Base-by-base conservation (phyloP, 53 echinoderm and acorn worm species). In the Holothuria leucospilota region DNA sequence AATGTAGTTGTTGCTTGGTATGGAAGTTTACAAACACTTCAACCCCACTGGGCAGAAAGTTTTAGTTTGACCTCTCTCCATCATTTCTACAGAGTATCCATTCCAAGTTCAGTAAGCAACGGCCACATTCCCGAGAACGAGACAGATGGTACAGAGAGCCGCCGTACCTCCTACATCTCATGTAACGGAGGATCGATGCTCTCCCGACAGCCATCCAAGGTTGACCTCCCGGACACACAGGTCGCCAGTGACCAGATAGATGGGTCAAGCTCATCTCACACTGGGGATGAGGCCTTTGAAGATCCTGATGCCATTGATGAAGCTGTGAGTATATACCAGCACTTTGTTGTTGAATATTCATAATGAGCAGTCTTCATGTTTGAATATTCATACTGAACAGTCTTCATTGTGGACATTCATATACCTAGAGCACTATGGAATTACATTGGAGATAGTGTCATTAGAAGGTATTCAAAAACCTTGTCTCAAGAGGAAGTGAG, bases 301-400 rank as follows among this genome's bases (percentile, higher is more conserved):
- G 98, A 98, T 80, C 93, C 95, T 4, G 98, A 98, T 88, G 93
- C 95, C 13, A 88, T 89, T 0, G 98, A 98, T 69, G 98, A 98
- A 87, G 98, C 89, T 38, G 97, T 98, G 92, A 95, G 98, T 90
- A 27, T 3, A 34, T 15, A 56, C 56, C 15, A 18, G 20, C 0
- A n/a, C 18, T 15, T 52, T 13, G 26, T 52, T 26, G 20, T 53
- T 56, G 24, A 18, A 3, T 42, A 14, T 74, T 46, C 75, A 49
- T 56, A 1, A 15, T 56, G 56, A 56, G 1, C 56, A 56, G 18
- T 56, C 18, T 56, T 49, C 0, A 18, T 10, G 8, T 12, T 16
- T 56, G 56, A 18, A 56, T 56, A 56, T 56, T 56, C 56, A 56
- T 56, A 56, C 0, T 18, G 1, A 56, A 0, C 16, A 16, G 46